Evolutionary conservation across 2,113 vertebrate genomes (phyloP).

Genomic region (Tachuris rubrigastra): DNA sequence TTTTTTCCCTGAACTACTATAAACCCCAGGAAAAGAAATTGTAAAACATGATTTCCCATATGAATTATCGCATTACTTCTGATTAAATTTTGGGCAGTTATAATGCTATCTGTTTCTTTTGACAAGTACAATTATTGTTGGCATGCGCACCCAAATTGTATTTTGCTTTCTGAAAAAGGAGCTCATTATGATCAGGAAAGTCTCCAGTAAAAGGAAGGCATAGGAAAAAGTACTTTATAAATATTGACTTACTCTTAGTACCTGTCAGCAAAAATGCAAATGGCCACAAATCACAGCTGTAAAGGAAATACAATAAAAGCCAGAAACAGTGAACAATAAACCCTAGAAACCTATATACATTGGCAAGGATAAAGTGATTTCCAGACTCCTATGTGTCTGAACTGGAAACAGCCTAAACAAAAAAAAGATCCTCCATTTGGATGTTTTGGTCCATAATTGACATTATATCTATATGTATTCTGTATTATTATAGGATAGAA

Average conservation of each 20-base stretch:
- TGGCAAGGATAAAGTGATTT: not conserved
- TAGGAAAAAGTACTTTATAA: not conserved
- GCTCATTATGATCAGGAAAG: not conserved
- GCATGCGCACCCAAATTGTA: not conserved
- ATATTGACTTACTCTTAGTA: constrained; percentile 39
- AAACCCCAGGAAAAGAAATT: constrained; percentile 46
- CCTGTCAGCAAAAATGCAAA: constrained; percentile 52
- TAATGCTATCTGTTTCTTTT: constrained; percentile 49
- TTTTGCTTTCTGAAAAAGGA: constrained; percentile 39
- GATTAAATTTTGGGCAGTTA: constrained; percentile 68
- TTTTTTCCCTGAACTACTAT: not conserved
- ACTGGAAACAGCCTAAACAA: not conserved
- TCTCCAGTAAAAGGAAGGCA: not conserved
- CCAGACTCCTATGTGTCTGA: not conserved
- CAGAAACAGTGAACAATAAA: not conserved
- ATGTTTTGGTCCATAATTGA: not conserved
- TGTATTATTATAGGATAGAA: not conserved
- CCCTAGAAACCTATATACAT: not conserved
- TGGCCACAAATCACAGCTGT: not conserved
- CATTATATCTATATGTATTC: not conserved
- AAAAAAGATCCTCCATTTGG: not conserved
- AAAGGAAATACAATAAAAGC: not conserved
- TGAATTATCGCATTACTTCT: constrained; percentile 60
- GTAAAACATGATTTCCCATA: constrained; percentile 47
- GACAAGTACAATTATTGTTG: constrained; percentile 65